Evolutionary conservation across 1,140 invertebrate genomes (phyloP), one percentile per base, ranked within the genome.

Genomic region (Drosophila prosaltans): DNA sequence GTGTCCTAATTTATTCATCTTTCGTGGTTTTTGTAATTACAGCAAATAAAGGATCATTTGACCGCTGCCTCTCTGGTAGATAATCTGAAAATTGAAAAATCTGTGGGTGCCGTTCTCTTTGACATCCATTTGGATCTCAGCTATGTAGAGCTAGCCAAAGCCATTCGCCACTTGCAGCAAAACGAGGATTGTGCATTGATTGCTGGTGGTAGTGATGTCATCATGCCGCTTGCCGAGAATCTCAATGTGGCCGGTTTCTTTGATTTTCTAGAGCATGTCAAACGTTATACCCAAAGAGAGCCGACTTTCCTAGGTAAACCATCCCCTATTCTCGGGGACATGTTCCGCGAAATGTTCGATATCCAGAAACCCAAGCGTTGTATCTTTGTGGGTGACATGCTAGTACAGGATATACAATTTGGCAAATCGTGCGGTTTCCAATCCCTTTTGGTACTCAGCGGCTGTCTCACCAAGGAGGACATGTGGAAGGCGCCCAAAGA

Each of bases 301-400:
- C 93, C 94, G 0, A 91, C 93, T 0, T 68, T 78, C 3, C 81
- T 94, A 41, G 94, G 93, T 0, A 95, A 95, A 65, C 94, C 94
- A 0, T 93, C 94, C 3, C 78, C 92, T 59, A 48, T 85, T 21
- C 88, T 95, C 3, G 93, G 93, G 16, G 68, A 92, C n/a, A 92
- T 91, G 67, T 66, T 93, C 2, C 60, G 91, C 5, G 69, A 93
- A 7, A 91, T 92, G 39, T 94, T 92, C 28, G 90, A 93, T 0
- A 91, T 94, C 5, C 85, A 78, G 0, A 82, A 94, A 62, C 92
- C 94, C 1, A 85, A 91, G 58, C 92, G 93, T 69, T 94, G 94
- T 32, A 88, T 95, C 2, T 94, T 95, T 64, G 93, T 95, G 64
- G 94, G 94, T 6, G 94, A 95, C 62, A 93, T 94, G 93, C 94